These are phyloP conservation scores for Microcebus griseorufus DNA, from an alignment of 2,113 vertebrate species.

Conservation along the genomic window DNA sequence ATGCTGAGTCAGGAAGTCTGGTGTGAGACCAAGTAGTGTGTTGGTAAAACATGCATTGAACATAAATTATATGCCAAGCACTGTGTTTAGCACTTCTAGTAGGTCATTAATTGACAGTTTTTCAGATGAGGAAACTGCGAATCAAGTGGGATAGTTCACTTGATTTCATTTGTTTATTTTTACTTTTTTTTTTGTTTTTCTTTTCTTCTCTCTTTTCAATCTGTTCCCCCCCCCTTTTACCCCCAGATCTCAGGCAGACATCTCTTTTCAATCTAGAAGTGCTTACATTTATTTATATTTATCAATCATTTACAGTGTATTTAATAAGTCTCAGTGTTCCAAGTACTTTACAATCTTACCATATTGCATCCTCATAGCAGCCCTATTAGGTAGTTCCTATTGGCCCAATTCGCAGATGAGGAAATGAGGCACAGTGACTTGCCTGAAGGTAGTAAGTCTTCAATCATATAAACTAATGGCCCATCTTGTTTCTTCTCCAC, in stretches of 20 bases:
- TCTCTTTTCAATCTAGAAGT: no score
- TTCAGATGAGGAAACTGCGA: not conserved
- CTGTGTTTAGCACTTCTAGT: not conserved
- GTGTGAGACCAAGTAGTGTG: not conserved
- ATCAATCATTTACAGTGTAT: not conserved
- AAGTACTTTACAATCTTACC: not conserved
- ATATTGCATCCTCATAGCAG: not conserved
- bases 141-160: not conserved
- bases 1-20: not conserved
- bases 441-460: not conserved
- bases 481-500: not conserved
- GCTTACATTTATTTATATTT: not conserved
- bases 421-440: not conserved
- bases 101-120: not conserved
- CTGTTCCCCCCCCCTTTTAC: no score
- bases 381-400: not conserved
- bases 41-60: not conserved
- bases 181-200: not conserved
- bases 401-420: not conserved
- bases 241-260: no score
- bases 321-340: not conserved
- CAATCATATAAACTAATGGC: not conserved
- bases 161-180: constrained; percentile 11
- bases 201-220: not conserved
- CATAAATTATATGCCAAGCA: not conserved